Evolutionary conservation across 2,888 invertebrate species (phyloP), one percentile per base, ranked within the genome.

Genomic region (Axea sp.): DNA sequence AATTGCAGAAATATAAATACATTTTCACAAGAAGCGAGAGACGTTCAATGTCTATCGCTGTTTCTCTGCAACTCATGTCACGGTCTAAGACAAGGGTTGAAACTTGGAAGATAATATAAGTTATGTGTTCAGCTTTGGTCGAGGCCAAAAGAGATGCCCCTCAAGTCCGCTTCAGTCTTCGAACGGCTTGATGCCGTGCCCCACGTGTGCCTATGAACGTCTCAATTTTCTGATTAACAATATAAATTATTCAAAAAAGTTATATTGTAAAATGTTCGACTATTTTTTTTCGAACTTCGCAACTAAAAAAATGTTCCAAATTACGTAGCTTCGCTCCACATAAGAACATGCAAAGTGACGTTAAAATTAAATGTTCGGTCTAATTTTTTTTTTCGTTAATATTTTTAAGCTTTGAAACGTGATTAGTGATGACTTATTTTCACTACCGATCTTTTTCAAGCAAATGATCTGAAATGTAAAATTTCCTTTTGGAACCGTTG

Each of bases 141-240:
- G 87, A 87, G 87, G 87, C 84, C 87, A 84, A 30, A 14, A 83
- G 86, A 81, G 87, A 87, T 85, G 82, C 87, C 87, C 82, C 84
- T 86, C 87, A 87, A 87, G 87, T 87, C 81, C 80, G 79, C 73
- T 14, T 78, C 83, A 86, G 86, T 86, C 86, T 86, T 86, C 80
- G 55, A 79, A 79, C 82, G 78, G 79, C 82, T 81, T 77, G 80
- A 82, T 78, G 77, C 77, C 82, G 78, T 75, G 82, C 69, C 75
- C 82, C 82, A 84, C 85, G 84, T 81, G 81, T 79, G 69, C 76
- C 71, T 77, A 4, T 47, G 24, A 55, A 49, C 71, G 62, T 57
- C 49, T 64, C 26, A 19, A 19, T 19, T 19, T 19, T 19, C 7
- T 7, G n/a, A n/a, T n/a, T n/a, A n/a, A n/a, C n/a, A n/a, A n/a